Base-by-base conservation (phyloP, 2,888 invertebrate species). In the Caenorhabditis sp. region DNA sequence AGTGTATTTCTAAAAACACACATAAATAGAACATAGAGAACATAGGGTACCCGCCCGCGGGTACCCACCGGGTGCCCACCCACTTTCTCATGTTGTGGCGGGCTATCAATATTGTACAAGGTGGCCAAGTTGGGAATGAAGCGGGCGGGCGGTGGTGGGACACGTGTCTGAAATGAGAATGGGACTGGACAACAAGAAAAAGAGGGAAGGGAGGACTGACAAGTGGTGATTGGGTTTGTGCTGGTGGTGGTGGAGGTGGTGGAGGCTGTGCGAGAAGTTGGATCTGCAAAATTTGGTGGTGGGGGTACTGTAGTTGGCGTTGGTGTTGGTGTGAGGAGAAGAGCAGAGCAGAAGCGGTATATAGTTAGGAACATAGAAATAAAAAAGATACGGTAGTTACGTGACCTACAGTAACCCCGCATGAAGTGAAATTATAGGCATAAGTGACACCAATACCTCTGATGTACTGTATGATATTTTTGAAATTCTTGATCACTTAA, bases 251-350 rank as follows among this genome's bases (percentile, higher is more conserved):
- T 17, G 74, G 70, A 52, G 75, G 64, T 66, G 77, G 75, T 52
- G 78, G 69, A 70, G 81, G 78, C 53, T 77, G 66, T 25, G 75
- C 67, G 59, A 77, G 74, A 50, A 70, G 70, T 66, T 64, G 63
- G 69, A 67, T 80, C 78, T 67, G 69, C 63, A 67, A 75, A 17
- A 31, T 10, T 27, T 1, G 21, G 27, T 7, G 27, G 21, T 10
- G 1, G 4, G 27, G 27, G 27, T 10, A n/a, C n/a, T n/a, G n/a
- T n/a, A n/a, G n/a, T n/a, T n/a, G n/a, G n/a, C n/a, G n/a, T n/a
- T n/a, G n/a, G n/a, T n/a, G n/a, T n/a, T n/a, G n/a, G n/a, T n/a
- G n/a, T n/a, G n/a, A n/a, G n/a, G n/a, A n/a, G n/a, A n/a, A n/a
- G n/a, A n/a, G n/a, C n/a, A n/a, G n/a, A n/a, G n/a, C n/a, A n/a